Conservation (phyloP, 1,140 invertebrate genomes). For the Aethina tumida region DNA sequence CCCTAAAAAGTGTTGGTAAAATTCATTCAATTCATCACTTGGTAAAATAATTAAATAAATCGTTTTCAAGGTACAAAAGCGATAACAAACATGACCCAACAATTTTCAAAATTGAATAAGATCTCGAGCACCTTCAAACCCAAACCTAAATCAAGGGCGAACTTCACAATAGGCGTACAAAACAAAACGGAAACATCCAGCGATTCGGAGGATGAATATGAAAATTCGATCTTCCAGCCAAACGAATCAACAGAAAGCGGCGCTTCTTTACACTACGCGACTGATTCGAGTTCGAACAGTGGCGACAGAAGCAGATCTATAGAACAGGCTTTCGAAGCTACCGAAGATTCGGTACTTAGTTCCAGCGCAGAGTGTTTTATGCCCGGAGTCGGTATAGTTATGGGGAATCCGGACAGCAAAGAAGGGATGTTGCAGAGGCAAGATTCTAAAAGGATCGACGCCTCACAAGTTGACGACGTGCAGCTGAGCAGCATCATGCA, state of each 20-base stretch:
- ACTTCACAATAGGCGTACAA: constrained; percentile 40
- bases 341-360: constrained; percentile 19
- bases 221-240: constrained; percentile 42
- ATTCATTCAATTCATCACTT: constrained; percentile 3
- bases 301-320: constrained; percentile 17
- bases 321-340: constrained; percentile 28
- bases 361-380: constrained; percentile 39
- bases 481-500: constrained; percentile 44
- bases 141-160: constrained; percentile 34
- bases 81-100: constrained; percentile 71
- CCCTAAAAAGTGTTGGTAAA: constrained; percentile 52
- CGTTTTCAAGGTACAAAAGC: constrained; percentile 61
- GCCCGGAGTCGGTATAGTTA: constrained; percentile 55
- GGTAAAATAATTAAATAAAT: neutral
- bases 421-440: constrained; percentile 35
- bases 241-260: constrained; percentile 13
- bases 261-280: constrained; percentile 5
- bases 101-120: constrained; percentile 72
- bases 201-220: constrained; percentile 42
- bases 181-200: constrained; percentile 29
- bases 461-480: constrained; percentile 38
- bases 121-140: constrained; percentile 58
- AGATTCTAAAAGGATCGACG: constrained; percentile 30
- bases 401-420: constrained; percentile 36
- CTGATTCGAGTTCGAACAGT: constrained; percentile 11